Evolutionary conservation across 2,888 invertebrate genomes (phyloP), one percentile per base, ranked within the genome.

Genomic region (Hyles lineata): DNA sequence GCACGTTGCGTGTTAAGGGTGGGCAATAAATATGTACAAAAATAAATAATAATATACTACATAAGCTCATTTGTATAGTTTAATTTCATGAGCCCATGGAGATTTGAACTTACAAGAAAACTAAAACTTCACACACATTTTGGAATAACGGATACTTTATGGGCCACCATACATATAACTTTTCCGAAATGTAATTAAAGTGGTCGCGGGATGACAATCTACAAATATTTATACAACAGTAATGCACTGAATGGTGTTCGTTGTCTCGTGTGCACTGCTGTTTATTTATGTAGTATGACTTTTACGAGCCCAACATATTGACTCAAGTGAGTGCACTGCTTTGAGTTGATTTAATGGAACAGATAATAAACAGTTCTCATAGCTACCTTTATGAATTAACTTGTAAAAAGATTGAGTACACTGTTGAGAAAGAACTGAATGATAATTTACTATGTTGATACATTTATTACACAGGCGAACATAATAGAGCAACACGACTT

Each of bases 221-320:
- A 67, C 67, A 17, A 23, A 23, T 67, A 50, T 67, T 55, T 55
- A 55, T 43, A 50, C 17, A 23, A 23, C 43, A 23, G 50, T 50
- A 43, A 25, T 67, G 67, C 15, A 50, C 67, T 67, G 67, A 67
- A 67, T 50, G 67, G 23, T 43, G 67, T 23, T 50, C 50, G 50
- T 67, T 50, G 50, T 67, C 23, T 50, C 67, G 50, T 67, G 25
- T 23, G 23, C 23, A 43, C 4, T n/a, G 9, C 32, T 62, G 67
- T 67, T 67, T 67, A 50, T 67, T 67, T 67, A 67, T 67, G 50
- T 67, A 62, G 62, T 32, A 67, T 23, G 67, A 67, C 67, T 67
- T 63, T 67, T 67, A 67, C 50, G 50, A 67, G 67, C 50, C 5
- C 50, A 67, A 67, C 67, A 50, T 50, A 67, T 67, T 67, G 67